Evolutionary conservation across 2,888 invertebrate genomes (phyloP), one percentile per base, ranked within the genome.

Genomic region (Phragmatobia fuliginosa): DNA sequence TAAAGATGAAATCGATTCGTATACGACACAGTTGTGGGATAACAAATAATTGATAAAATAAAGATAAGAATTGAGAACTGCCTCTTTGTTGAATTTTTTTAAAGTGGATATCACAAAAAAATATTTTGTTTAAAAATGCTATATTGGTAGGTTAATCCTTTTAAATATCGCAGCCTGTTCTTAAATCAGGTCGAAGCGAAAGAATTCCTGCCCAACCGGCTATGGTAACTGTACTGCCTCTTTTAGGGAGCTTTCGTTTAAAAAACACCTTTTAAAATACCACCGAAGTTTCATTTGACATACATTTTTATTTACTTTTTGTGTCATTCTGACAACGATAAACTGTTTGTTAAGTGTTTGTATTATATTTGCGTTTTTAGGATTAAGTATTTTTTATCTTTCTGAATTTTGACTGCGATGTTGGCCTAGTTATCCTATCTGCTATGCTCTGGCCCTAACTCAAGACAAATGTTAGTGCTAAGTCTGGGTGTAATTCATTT

Each of bases 181-280:
- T 25, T 45, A 11, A 33, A 60, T 10, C 33, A 33, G 59, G 32
- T 36, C 60, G n/a, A 60, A 60, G 60, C 14, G 60, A 60, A 61
- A 36, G 36, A 61, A 61, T 61, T 36, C 25, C 33, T 61, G 33
- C n/a, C 60, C 10, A n/a, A 60, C n/a, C n/a, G 14, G n/a, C n/a
- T n/a, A 33, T 60, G 14, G 21, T 60, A 60, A 60, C 33, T 33
- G 33, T 59, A 32, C 59, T 31, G 21, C 36, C 14, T n/a, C 0
- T 33, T 33, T 60, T 33, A 60, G 14, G n/a, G 33, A 6, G 6
- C n/a, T 60, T 4, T 1, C 10, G n/a, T 33, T 33, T 36, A 36
- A 61, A 61, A n/a, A 8, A 45, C 7, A 7, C 45, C 45, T 45
- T 45, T 45, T n/a, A 45, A 45, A 21, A 21, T 45, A 21, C 21